Percentiles rank a stretch among this genome's conserved stretches.
Conservation (phyloP, 2,888 invertebrate genomes). For the Calliphora vomitoria region DNA sequence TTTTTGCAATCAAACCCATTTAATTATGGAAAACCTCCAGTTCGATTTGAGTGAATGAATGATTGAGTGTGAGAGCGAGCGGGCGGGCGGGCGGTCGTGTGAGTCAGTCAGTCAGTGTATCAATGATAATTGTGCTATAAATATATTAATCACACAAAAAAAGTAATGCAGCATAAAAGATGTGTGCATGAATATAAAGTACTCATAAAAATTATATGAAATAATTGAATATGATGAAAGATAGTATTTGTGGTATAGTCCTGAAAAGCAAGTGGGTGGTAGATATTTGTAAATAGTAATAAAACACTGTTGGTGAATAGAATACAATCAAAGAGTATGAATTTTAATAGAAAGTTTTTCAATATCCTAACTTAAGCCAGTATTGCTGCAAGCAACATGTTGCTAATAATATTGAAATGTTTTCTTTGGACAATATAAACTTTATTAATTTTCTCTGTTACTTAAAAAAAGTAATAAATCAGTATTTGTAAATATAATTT, state of each 20-base stretch:
- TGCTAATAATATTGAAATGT: too few relatives aligned
- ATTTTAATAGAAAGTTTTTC: neutral
- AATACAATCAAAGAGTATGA: neutral
- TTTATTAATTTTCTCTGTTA: too few relatives aligned
- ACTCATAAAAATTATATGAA: neutral
- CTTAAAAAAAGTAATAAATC: too few relatives aligned
- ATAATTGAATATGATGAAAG: neutral
- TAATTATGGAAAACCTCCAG: conserved; percentile 34
- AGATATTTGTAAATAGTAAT: neutral
- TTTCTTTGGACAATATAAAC: too few relatives aligned
- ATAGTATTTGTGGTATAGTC: neutral
- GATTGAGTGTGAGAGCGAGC: conserved; percentile 14
- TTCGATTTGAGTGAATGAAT: conserved; percentile 16
- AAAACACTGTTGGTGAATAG: neutral
- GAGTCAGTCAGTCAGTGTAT: neutral
- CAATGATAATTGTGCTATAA: conserved; percentile 25
- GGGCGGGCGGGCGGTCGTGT: too few relatives aligned
- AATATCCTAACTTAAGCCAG: too few relatives aligned
- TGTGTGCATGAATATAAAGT: neutral
- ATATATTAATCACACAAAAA: neutral
- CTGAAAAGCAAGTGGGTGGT: neutral
- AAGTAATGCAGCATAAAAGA: neutral
- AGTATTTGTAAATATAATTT: too few relatives aligned
- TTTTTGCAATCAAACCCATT: conserved; percentile 28
- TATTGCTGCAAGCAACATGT: too few relatives aligned